Conservation (phyloP, 2,797 vertebrate species). For the Garrulus glandarius region DNA sequence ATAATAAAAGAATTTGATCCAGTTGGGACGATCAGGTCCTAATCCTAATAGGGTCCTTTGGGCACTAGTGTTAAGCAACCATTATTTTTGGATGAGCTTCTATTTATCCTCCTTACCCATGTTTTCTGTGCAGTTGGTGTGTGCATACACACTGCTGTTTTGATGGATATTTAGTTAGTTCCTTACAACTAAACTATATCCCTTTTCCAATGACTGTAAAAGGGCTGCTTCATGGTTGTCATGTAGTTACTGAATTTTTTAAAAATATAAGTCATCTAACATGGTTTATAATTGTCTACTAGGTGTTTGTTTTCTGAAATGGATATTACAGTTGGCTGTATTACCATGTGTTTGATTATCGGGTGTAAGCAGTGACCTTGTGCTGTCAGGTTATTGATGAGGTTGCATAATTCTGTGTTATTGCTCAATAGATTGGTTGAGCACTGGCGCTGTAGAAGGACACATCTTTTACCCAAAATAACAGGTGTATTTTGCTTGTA, state of each 20-base stretch:
- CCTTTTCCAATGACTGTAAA: neutral
- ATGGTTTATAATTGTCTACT: neutral
- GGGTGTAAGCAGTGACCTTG: neutral
- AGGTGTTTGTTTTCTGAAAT: neutral
- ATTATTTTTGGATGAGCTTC: neutral
- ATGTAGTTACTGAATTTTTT: neutral
- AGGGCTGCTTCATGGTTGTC: rapidly evolving
- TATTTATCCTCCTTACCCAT: neutral
- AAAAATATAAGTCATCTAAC: neutral
- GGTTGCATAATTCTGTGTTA: neutral
- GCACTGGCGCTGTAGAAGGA: neutral
- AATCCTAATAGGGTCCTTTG: neutral
- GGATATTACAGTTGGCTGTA: neutral
- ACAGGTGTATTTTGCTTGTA: neutral
- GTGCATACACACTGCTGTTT: neutral
- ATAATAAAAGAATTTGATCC: neutral
- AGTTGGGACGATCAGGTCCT: neutral
- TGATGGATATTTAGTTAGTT: neutral
- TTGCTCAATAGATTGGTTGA: neutral
- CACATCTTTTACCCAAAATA: neutral
- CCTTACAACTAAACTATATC: neutral
- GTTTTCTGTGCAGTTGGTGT: neutral
- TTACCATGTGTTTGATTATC: neutral
- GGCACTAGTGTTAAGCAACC: neutral
- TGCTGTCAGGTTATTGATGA: neutral